Evolutionary conservation across 1,140 invertebrate species (phyloP).

Genomic region (Drosophila pseudoobscura): DNA sequence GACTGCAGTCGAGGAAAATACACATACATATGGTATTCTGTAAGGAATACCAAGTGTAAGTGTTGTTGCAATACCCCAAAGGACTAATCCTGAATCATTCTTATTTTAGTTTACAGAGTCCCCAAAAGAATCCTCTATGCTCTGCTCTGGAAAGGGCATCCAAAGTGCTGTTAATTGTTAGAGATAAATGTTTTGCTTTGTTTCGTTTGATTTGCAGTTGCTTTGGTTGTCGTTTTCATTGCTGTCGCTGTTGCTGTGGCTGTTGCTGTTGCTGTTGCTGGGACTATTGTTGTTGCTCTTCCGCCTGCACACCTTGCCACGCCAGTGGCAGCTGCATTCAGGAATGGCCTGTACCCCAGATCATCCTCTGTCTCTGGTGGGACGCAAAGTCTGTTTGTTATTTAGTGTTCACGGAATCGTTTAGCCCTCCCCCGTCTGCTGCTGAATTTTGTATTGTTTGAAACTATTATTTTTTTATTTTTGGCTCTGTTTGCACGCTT

Average conservation of each 20-base stretch:
- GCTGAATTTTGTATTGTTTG: constrained; percentile 37
- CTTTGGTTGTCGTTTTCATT: constrained; percentile 24
- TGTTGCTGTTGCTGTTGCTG: background rate
- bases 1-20: background rate
- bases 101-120: too few species aligned
- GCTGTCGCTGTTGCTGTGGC: constrained; percentile 19
- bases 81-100: too few species aligned
- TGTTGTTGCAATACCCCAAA: background rate
- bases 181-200: constrained; percentile 13
- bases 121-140: background rate
- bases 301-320: constrained; percentile 36
- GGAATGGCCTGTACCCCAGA: constrained; percentile 17
- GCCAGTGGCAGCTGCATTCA: constrained; percentile 19
- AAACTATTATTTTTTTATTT: constrained; percentile 4
- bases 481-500: constrained; percentile 13
- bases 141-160: background rate
- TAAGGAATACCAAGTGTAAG: background rate
- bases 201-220: constrained; percentile 33
- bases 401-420: constrained; percentile 70
- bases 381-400: constrained; percentile 61
- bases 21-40: too few species aligned
- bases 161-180: background rate
- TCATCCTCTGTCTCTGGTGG: background rate
- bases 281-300: constrained; percentile 19
- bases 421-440: constrained; percentile 38